Percentiles rank a stretch among this genome's conserved stretches.
These are phyloP conservation scores for Nothura maculosa DNA, from an alignment of 2,797 vertebrate genomes.

Conservation along the genomic window DNA sequence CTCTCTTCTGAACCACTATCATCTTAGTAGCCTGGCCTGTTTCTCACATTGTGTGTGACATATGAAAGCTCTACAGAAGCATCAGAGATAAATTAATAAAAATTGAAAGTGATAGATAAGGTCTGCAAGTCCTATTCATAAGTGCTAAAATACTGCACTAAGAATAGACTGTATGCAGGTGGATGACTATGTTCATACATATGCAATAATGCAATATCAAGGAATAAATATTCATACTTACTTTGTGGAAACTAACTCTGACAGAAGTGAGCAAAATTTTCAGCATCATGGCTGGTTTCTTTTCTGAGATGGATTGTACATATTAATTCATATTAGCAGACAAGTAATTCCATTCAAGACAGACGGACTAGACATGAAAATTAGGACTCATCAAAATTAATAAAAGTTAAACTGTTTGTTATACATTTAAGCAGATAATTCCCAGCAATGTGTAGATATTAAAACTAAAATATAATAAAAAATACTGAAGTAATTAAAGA, in stretches of 20 bases:
- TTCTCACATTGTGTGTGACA: background rate
- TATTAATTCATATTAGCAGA: conserved; percentile 47
- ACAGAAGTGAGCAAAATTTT: conserved; percentile 29
- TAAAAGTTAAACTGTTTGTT: conserved; percentile 15
- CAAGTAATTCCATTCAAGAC: conserved; percentile 36
- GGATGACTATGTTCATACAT: conserved; percentile 44
- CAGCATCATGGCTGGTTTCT: background rate
- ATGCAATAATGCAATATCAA: conserved; percentile 48
- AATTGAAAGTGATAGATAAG: background rate
- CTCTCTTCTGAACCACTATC: background rate
- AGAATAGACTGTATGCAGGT: conserved; percentile 48
- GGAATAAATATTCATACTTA: background rate
- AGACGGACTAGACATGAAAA: conserved; percentile 30
- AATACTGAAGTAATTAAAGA: conserved; percentile 1
- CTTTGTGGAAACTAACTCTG: background rate
- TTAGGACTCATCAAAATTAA: conserved; percentile 11
- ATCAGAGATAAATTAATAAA: background rate
- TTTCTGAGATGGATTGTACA: conserved; percentile 4
- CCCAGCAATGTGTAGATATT: background rate
- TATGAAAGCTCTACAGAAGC: background rate
- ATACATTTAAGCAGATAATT: background rate
- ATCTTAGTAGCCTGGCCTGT: background rate
- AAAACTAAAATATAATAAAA: conserved; percentile 29
- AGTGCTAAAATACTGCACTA: background rate
- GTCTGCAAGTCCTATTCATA: conserved; percentile 27